Percentiles rank a stretch among this genome's conserved stretches.
Evolutionary conservation across 2,113 vertebrate genomes (phyloP).

Genomic region (Tiliqua scincoides): DNA sequence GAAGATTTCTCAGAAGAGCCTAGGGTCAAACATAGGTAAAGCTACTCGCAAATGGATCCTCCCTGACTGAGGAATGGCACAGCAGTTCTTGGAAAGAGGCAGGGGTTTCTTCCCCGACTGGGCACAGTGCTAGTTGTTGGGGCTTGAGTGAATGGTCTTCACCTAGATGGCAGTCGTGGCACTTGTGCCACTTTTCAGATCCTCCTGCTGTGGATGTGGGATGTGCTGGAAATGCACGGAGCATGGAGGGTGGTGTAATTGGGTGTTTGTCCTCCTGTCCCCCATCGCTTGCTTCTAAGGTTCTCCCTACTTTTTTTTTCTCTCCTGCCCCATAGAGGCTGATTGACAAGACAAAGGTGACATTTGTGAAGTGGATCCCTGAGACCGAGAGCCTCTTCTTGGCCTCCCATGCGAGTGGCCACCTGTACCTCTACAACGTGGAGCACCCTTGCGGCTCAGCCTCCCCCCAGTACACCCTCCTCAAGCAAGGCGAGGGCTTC

Average conservation of each 20-base stretch:
- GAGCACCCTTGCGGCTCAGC: conserved; percentile 83
- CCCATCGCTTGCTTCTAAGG: too few relatives aligned
- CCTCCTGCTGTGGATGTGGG: not conserved
- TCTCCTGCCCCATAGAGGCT: conserved; percentile 78
- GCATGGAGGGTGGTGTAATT: not conserved
- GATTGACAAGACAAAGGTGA: conserved; percentile 95
- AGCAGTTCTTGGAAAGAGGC: too few relatives aligned
- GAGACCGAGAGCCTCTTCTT: conserved; percentile 89
- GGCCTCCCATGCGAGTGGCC: conserved; percentile 89
- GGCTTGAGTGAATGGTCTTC: not conserved
- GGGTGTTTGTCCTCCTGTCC: not conserved
- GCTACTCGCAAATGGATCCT: not conserved
- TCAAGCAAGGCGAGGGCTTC: conserved; percentile 90
- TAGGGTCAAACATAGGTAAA: too few relatives aligned
- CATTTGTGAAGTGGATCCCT: conserved; percentile 88
- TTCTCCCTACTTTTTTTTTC: not conserved
- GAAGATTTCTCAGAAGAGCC: too few relatives aligned
- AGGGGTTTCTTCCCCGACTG: too few relatives aligned
- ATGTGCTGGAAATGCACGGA: not conserved
- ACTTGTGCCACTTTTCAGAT: not conserved
- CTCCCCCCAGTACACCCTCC: conserved; percentile 84
- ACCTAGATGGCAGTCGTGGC: not conserved
- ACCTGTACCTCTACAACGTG: conserved; percentile 92
- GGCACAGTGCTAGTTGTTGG: not conserved
- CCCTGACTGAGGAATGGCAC: not conserved